phyloP scores from a whole-genome alignment of 2,113 vertebrate species.

The Grus americana region DNA sequence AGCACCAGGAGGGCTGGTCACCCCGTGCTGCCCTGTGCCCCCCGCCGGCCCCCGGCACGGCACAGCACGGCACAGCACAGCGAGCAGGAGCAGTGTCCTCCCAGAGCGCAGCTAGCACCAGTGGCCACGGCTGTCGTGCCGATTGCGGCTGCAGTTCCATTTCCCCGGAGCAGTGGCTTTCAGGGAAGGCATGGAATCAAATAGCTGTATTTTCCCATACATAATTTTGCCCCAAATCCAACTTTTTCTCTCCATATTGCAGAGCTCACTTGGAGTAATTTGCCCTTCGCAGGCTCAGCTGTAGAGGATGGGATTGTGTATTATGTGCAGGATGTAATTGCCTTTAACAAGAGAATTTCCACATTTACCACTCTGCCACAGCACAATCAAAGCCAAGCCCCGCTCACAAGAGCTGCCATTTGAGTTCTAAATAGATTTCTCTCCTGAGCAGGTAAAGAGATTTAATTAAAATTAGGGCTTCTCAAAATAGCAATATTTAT shows the following conservation, averaged over 20 bases:
- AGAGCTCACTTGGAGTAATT: constrained; percentile 56
- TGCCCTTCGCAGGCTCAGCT: constrained; percentile 72
- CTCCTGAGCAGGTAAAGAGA: constrained; percentile 87
- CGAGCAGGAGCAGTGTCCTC: fast-evolving
- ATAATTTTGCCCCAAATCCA: constrained; percentile 29
- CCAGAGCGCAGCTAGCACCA: fast-evolving
- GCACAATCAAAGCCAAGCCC: constrained; percentile 70
- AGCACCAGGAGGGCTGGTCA: fast-evolving
- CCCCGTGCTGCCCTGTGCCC: fast-evolving
- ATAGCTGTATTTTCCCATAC: neutral
- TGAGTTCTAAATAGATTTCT: constrained; percentile 86
- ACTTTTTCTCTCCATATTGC: constrained; percentile 38
- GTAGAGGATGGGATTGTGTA: constrained; percentile 56
- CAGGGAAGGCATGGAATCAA: neutral
- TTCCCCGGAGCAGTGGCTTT: neutral
- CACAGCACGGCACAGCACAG: neutral
- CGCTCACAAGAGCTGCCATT: constrained; percentile 81
- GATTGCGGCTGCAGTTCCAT: fast-evolving
- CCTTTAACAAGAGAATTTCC: constrained; percentile 73
- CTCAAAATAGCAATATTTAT: constrained; percentile 90
- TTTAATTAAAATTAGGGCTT: constrained; percentile 96
- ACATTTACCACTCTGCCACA: constrained; percentile 68
- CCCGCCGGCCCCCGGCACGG: fast-evolving
- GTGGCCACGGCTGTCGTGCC: fast-evolving
- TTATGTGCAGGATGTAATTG: constrained; percentile 70